Percentiles rank a stretch among this genome's conserved stretches.
Conservation (phyloP, 2,888 invertebrate species). For the Calameuta pallipes region DNA sequence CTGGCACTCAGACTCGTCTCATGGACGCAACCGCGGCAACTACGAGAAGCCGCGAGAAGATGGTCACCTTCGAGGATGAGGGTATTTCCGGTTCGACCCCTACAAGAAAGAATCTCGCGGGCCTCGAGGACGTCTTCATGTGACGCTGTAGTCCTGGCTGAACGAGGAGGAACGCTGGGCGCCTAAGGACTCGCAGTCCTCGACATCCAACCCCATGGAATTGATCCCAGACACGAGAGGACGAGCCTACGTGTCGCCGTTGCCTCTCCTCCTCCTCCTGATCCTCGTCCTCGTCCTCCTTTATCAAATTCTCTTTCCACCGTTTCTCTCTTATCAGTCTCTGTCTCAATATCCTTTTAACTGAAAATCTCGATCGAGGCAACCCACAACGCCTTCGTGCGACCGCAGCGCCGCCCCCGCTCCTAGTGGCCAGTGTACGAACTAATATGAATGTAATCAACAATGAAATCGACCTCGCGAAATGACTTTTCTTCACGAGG, state of each 20-base stretch:
- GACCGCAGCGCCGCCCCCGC: neutral
- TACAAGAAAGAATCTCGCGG: slow-evolving; percentile 63
- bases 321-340: neutral
- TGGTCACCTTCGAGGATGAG: slow-evolving; percentile 86
- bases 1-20: slow-evolving; percentile 40
- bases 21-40: slow-evolving; percentile 36
- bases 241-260: neutral
- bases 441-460: neutral
- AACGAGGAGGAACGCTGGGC: slow-evolving; percentile 5
- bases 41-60: slow-evolving; percentile 75
- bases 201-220: neutral
- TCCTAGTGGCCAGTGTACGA: neutral
- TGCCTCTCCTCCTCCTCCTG: neutral
- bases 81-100: slow-evolving; percentile 48
- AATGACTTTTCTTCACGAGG: neutral
- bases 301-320: neutral
- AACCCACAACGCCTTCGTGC: neutral
- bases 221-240: neutral
- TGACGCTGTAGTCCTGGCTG: slow-evolving; percentile 69
- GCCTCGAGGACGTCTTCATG: slow-evolving; percentile 82
- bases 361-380: neutral
- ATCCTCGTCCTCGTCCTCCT: neutral
- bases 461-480: neutral
- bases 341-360: neutral
- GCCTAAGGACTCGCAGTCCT: neutral